Evolutionary conservation across 2,888 invertebrate species (phyloP).

Genomic region (Argyresthia albistria): DNA sequence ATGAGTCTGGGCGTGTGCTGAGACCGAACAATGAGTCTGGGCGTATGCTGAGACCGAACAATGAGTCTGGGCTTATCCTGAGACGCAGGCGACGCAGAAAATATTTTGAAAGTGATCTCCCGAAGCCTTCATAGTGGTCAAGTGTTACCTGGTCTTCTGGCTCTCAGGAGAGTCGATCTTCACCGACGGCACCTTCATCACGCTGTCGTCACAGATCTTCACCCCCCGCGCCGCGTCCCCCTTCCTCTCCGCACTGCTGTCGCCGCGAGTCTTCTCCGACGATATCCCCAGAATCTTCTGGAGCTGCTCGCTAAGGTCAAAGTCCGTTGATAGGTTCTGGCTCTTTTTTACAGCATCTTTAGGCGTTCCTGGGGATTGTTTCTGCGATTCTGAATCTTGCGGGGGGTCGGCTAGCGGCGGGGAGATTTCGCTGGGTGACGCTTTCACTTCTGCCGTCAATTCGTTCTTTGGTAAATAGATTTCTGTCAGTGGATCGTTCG

Average conservation of each 20-base stretch:
- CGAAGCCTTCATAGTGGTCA: not conserved
- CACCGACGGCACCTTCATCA: constrained; percentile 52
- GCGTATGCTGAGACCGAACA: no score
- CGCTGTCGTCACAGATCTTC: constrained; percentile 39
- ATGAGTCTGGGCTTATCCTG: no score
- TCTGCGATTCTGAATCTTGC: constrained; percentile 45
- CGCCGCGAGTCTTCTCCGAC: constrained; percentile 54
- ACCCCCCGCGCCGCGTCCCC: constrained; percentile 48
- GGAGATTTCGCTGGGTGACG: constrained; percentile 61
- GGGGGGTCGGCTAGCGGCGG: constrained; percentile 46
- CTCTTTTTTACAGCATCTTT: constrained; percentile 58
- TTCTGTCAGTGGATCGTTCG: constrained; percentile 61
- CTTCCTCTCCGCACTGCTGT: constrained; percentile 42
- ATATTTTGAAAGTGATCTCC: no score
- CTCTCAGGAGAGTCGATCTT: constrained; percentile 65
- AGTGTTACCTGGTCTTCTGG: constrained; percentile 44
- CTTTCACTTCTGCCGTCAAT: constrained; percentile 38
- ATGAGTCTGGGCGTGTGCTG: no score
- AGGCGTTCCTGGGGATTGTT: constrained; percentile 56
- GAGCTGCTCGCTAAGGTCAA: constrained; percentile 62
- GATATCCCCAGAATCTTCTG: constrained; percentile 66
- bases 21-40: no score
- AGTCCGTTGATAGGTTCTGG: constrained; percentile 64
- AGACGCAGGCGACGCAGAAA: no score
- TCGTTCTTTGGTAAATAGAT: constrained; percentile 52